Base-by-base conservation (phyloP, 2,797 vertebrate species). In the Pterois miles region DNA sequence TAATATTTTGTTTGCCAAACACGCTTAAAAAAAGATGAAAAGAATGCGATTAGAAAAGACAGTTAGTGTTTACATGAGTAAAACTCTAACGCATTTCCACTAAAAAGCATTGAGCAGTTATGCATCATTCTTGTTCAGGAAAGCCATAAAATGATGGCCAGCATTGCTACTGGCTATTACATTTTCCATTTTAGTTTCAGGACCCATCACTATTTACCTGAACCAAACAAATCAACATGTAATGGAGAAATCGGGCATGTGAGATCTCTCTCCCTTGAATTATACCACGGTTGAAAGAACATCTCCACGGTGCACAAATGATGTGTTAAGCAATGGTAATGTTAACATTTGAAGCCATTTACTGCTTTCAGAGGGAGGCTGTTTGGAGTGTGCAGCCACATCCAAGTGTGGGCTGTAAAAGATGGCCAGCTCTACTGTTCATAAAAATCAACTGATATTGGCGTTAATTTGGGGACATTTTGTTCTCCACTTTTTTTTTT, bases 351-450 rank as follows among this genome's bases (percentile, higher is more conserved):
- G 36, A 76, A 77, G 67, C 68, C 10, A 66, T 76, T 82, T 76
- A n/a, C 48, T 50, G 81, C 75, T 76, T 83, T 81, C 36, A 76
- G 70, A 52, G 56, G 68, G 65, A 87, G 69, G 60, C 71, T 78
- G 78, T 73, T 4, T 46, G 36, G 70, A 79, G 62, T 50, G 80
- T 66, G 72, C 38, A 59, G 31, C 67, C 54, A 70, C 54, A 73
- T 83, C 84, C 82, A 84, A 85, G 88, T 76, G 92, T 91, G 86
- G 91, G 89, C 76, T 84, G 90, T 53, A 58, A 76, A 69, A 83
- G 36, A 88, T 71, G 78, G 83, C 86, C 60, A 65, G 62, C 78
- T 85, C 71, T 58, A 31, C 38, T 81, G 75, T 80, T 84, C 73
- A 71, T 81, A 54, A 52, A 84, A 84, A 90, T 73, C 34, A 22